Evolutionary conservation across 2,888 invertebrate species (phyloP).

Genomic region (Cecidostiba fungosa): DNA sequence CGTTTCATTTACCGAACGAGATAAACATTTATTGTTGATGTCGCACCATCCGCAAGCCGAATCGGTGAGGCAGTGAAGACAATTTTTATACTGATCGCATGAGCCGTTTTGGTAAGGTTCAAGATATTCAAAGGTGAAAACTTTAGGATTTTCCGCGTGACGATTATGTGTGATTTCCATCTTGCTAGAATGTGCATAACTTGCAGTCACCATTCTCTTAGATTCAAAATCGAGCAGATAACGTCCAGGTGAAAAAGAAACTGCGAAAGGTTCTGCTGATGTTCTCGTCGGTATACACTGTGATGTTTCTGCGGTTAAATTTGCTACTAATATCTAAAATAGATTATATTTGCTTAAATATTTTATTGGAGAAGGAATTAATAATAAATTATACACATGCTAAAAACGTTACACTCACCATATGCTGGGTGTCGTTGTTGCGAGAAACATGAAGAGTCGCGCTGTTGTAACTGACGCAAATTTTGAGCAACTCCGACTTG

Average conservation of each 20-base stretch:
- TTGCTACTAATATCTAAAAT: constrained; percentile 82
- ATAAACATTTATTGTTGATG: constrained; percentile 86
- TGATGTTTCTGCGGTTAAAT: constrained; percentile 86
- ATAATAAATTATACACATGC: not conserved
- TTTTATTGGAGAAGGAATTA: not conserved
- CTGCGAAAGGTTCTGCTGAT: constrained; percentile 67
- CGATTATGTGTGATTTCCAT: constrained; percentile 91
- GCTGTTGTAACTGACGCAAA: constrained; percentile 90
- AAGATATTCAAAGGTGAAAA: constrained; percentile 93
- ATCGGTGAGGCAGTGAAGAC: constrained; percentile 93
- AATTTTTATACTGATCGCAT: constrained; percentile 90
- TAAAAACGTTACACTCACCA: constrained; percentile 68
- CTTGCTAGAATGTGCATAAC: constrained; percentile 83
- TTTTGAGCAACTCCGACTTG: constrained; percentile 85
- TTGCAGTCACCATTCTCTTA: constrained; percentile 81
- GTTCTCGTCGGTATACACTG: constrained; percentile 87
- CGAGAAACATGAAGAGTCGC: constrained; percentile 82
- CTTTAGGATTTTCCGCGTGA: constrained; percentile 88
- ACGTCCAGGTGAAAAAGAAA: constrained; percentile 81
- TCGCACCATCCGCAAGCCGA: constrained; percentile 97
- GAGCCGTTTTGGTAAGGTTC: constrained; percentile 93
- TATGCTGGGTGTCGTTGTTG: constrained; percentile 72
- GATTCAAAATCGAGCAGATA: constrained; percentile 87
- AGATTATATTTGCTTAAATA: not conserved
- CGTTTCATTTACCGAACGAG: constrained; percentile 86